A percentile compares a stretch with the other conserved stretches of the same genome.
Evolutionary conservation across 2,797 vertebrate species (phyloP).

Genomic region (Sebastes hubbsi): DNA sequence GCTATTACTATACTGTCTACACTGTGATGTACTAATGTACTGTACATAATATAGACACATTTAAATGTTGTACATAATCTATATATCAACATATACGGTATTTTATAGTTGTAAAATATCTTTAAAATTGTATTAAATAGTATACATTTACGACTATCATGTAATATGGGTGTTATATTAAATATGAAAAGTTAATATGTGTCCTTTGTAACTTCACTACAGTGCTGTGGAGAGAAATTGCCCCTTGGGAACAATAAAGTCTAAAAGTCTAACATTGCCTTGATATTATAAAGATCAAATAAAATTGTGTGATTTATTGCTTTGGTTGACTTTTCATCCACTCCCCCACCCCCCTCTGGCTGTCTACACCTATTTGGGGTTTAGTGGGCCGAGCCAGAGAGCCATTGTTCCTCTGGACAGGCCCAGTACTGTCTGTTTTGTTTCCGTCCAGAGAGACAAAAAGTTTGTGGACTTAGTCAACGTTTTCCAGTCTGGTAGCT

Average conservation of each 20-base stretch:
- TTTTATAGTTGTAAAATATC: background rate
- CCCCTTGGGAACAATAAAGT: background rate
- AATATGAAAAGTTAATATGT: background rate
- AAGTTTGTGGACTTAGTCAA: slow-evolving; percentile 80
- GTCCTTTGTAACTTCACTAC: background rate
- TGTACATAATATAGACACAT: background rate
- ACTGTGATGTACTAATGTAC: background rate
- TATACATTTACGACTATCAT: background rate
- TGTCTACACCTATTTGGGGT: slow-evolving; percentile 12
- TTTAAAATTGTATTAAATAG: background rate
- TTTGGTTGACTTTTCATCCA: background rate
- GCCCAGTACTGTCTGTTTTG: slow-evolving; percentile 64
- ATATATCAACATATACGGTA: background rate
- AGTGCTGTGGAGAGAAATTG: background rate
- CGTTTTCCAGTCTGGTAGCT: slow-evolving; percentile 85
- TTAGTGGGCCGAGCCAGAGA: slow-evolving; percentile 19
- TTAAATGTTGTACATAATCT: background rate
- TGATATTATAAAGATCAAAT: background rate
- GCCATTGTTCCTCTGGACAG: slow-evolving; percentile 45
- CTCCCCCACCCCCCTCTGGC: background rate
- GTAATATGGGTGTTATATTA: background rate
- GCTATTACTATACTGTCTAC: background rate
- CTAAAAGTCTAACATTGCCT: background rate
- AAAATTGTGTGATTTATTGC: background rate
- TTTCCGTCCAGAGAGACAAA: slow-evolving; percentile 68